Conservation (phyloP, 1,140 invertebrate genomes). For the Oscheius sp. region DNA sequence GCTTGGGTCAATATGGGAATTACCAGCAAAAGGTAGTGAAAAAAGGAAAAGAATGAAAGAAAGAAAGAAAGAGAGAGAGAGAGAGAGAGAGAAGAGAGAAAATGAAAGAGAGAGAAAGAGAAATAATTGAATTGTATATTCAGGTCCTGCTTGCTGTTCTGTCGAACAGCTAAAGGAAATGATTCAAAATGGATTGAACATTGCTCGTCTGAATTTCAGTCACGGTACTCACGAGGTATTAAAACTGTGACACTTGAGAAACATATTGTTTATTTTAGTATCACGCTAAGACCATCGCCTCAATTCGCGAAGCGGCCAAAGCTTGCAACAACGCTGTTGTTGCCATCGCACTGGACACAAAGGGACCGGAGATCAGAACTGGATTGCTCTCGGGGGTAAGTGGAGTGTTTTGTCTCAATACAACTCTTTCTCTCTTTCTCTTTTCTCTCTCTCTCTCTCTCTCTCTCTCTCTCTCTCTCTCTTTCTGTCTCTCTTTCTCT, state of each 20-base stretch:
- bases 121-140: too few species aligned
- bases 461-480: too few species aligned
- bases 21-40: too few species aligned
- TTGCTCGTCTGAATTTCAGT: conserved; percentile 80
- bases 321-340: conserved; percentile 49
- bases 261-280: conserved; percentile 60
- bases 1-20: too few species aligned
- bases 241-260: background rate
- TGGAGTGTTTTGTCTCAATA: background rate
- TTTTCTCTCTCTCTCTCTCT: conserved; percentile 74
- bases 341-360: conserved; percentile 67
- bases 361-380: conserved; percentile 68
- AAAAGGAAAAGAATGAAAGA: too few species aligned
- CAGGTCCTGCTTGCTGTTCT: conserved; percentile 84
- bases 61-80: too few species aligned
- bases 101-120: too few species aligned
- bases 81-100: too few species aligned
- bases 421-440: background rate
- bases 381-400: conserved; percentile 63
- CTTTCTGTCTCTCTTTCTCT: too few species aligned
- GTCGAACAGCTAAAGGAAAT: conserved; percentile 83
- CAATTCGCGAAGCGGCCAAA: conserved; percentile 64
- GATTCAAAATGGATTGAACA: conserved; percentile 97
- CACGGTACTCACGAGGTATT: conserved; percentile 44
- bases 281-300: conserved; percentile 65